A percentile compares a stretch with the other conserved stretches of the same genome.
phyloP scores from a whole-genome alignment of 30 jellyfish, hydroid and myxozoan species.

The Turritopsis dohrnii region DNA sequence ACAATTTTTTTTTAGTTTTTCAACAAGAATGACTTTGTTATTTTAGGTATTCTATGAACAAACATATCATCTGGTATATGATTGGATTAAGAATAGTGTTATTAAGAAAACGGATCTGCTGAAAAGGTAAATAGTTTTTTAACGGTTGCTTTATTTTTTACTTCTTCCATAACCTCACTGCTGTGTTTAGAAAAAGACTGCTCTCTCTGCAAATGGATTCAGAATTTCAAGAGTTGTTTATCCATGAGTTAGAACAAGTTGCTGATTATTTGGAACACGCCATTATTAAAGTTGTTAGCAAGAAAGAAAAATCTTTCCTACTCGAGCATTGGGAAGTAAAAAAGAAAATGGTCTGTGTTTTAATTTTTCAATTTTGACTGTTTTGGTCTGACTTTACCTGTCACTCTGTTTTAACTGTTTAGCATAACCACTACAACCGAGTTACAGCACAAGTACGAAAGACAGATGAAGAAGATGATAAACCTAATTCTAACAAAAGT shows the following conservation, averaged over 20 bases:
- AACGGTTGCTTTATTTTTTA: not conserved
- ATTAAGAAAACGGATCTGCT: slow-evolving; percentile 18
- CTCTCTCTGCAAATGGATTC: not conserved
- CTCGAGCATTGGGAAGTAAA: not conserved
- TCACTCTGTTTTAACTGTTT: not conserved
- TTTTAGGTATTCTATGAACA: slow-evolving; percentile 11
- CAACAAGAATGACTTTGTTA: not conserved
- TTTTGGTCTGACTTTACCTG: not conserved
- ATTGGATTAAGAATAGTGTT: slow-evolving; percentile 19
- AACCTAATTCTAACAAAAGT: not conserved
- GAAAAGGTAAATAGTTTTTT: slow-evolving; percentile 8
- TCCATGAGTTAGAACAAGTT: slow-evolving; percentile 2
- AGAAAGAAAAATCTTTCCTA: not conserved
- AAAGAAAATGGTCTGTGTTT: not conserved
- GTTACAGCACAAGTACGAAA: not conserved
- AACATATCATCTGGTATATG: not conserved
- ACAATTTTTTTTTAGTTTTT: too few relatives aligned
- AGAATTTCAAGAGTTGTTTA: not conserved
- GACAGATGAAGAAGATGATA: not conserved
- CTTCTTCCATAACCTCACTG: not conserved
- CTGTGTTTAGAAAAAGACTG: not conserved
- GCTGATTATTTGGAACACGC: slow-evolving; percentile 9
- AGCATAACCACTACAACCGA: not conserved
- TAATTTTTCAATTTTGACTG: not conserved
- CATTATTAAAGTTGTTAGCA: not conserved